A percentile compares a stretch with the other conserved stretches of the same genome.
These are phyloP conservation scores for Poecilobothrus nobilitatus DNA, from an alignment of 2,888 invertebrate genomes.

Conservation along the genomic window DNA sequence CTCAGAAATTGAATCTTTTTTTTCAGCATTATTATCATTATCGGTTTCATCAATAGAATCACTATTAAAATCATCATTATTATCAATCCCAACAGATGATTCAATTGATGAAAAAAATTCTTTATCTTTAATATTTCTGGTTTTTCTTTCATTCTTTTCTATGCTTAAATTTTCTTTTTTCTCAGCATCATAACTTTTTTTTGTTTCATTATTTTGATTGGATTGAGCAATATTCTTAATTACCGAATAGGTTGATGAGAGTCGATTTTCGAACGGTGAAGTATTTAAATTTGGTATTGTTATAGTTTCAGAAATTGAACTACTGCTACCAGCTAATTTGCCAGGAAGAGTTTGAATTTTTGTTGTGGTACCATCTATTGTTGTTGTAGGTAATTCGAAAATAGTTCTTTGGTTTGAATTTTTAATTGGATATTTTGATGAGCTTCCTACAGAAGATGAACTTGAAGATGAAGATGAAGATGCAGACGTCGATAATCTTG, in stretches of 20 bases:
- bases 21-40: conserved; percentile 11
- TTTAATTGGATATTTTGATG: background rate
- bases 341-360: background rate
- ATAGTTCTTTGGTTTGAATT: too few relatives aligned
- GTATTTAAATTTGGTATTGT: background rate
- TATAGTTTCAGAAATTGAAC: background rate
- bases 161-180: background rate
- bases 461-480: background rate
- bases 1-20: conserved; percentile 11
- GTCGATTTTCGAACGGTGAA: background rate
- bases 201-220: background rate
- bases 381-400: too few relatives aligned
- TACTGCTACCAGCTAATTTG: background rate
- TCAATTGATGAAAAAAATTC: background rate
- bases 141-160: background rate
- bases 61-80: background rate
- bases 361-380: too few relatives aligned
- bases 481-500: too few relatives aligned
- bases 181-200: background rate
- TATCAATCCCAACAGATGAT: background rate
- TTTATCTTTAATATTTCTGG: background rate
- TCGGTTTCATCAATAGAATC: background rate
- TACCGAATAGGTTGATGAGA: background rate
- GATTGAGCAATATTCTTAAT: background rate
- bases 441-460: background rate